Percentiles rank a stretch among this genome's conserved stretches.
Evolutionary conservation across 2,888 invertebrate species (phyloP).

Genomic region (Alviniconcha strummeri): DNA sequence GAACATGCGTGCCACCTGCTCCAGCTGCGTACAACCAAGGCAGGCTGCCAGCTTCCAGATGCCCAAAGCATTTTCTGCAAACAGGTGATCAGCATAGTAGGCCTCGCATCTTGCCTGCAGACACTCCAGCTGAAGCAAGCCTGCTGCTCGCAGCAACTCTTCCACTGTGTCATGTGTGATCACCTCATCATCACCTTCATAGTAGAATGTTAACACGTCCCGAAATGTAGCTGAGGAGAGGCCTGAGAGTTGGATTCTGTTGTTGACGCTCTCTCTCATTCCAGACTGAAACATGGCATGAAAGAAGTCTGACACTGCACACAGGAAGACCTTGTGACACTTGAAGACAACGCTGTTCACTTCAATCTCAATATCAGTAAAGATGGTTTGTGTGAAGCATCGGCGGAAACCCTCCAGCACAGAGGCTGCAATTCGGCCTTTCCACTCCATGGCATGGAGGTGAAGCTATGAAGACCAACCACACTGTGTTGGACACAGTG

Average conservation of each 20-base stretch:
- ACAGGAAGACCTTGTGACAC: conserved; percentile 54
- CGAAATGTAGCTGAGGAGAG: conserved; percentile 43
- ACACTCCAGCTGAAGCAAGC: conserved; percentile 88
- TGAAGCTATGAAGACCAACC: too few relatives aligned
- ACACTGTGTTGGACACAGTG: too few relatives aligned
- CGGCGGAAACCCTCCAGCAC: conserved; percentile 32
- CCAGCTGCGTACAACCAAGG: conserved; percentile 82
- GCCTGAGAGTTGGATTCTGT: conserved; percentile 43
- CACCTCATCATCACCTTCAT: conserved; percentile 39
- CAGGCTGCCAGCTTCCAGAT: conserved; percentile 88
- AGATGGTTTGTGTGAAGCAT: conserved; percentile 31
- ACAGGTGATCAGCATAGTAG: conserved; percentile 82
- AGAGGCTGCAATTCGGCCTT: conserved; percentile 32
- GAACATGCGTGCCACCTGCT: conserved; percentile 81
- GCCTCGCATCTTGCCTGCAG: conserved; percentile 86
- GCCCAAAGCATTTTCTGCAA: conserved; percentile 86
- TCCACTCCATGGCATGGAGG: conserved; percentile 26
- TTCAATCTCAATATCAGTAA: conserved; percentile 53
- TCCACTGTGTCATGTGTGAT: conserved; percentile 81
- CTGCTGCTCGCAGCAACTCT: conserved; percentile 82
- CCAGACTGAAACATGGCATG: conserved; percentile 52
- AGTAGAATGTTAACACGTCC: conserved; percentile 46
- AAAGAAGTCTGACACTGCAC: conserved; percentile 51
- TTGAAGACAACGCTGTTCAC: conserved; percentile 48
- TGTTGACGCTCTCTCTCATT: conserved; percentile 49